Conservation (phyloP, 2,113 vertebrate species). For the Excalfactoria chinensis region DNA sequence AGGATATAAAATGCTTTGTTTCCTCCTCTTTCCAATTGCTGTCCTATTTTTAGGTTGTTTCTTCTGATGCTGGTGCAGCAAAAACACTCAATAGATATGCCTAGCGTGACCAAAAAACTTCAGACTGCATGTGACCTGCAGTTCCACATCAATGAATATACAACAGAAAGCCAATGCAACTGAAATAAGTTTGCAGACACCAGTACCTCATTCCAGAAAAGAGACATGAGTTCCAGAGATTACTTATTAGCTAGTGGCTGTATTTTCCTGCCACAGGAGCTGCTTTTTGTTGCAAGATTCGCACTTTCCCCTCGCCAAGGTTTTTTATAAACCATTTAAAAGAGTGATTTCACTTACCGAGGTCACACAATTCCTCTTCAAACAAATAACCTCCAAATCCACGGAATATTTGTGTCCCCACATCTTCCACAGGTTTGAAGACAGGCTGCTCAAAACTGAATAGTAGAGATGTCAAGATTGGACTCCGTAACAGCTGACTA, state of each 20-base stretch:
- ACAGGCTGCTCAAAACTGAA: background rate
- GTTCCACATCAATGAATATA: background rate
- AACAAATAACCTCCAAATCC: background rate
- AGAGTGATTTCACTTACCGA: background rate
- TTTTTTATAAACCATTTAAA: background rate
- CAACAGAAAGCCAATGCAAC: background rate
- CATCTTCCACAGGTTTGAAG: background rate
- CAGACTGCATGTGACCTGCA: background rate
- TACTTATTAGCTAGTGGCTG: background rate
- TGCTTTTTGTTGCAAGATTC: background rate
- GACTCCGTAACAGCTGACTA: background rate
- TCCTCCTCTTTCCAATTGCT: background rate
- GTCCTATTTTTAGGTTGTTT: background rate
- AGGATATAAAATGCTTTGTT: background rate
- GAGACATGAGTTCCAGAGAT: background rate
- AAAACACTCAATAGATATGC: background rate
- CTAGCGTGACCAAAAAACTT: background rate
- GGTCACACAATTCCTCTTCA: fast-evolving
- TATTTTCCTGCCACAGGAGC: background rate
- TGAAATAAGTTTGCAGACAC: background rate
- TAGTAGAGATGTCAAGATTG: background rate
- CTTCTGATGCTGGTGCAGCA: background rate
- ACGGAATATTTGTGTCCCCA: background rate
- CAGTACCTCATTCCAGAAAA: background rate
- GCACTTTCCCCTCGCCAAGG: background rate